Percentiles rank a stretch among this genome's conserved stretches.
phyloP scores from a whole-genome alignment of 2,113 vertebrate genomes.

The Ciconia stormi region DNA sequence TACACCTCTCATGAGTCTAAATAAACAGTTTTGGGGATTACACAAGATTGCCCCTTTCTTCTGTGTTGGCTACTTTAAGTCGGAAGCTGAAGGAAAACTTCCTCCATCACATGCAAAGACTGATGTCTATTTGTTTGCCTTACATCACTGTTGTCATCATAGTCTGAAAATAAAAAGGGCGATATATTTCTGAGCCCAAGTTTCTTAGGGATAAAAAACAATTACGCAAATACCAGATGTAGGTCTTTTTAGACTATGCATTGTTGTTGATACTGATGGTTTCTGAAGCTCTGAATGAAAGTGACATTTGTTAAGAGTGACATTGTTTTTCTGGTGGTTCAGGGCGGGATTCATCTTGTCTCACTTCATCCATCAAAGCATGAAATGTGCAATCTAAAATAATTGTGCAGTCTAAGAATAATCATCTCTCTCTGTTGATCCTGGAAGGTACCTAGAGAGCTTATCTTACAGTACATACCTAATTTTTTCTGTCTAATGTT shows the following conservation, averaged over 20 bases:
- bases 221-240: background rate
- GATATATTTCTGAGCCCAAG: background rate
- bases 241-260: background rate
- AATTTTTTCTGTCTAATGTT: background rate
- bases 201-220: background rate
- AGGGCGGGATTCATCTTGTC: background rate
- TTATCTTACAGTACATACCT: background rate
- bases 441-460: background rate
- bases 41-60: background rate
- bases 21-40: background rate
- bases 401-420: background rate
- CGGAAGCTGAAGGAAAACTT: background rate
- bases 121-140: background rate
- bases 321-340: background rate
- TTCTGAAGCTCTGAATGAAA: background rate
- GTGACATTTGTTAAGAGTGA: background rate
- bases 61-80: background rate
- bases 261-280: background rate
- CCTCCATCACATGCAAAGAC: background rate
- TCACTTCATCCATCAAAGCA: background rate
- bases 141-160: background rate
- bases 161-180: background rate
- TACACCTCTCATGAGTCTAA: background rate
- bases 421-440: background rate
- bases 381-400: background rate